phyloP scores from a whole-genome alignment of 2,888 invertebrate genomes.

The Catocala sponsa region DNA sequence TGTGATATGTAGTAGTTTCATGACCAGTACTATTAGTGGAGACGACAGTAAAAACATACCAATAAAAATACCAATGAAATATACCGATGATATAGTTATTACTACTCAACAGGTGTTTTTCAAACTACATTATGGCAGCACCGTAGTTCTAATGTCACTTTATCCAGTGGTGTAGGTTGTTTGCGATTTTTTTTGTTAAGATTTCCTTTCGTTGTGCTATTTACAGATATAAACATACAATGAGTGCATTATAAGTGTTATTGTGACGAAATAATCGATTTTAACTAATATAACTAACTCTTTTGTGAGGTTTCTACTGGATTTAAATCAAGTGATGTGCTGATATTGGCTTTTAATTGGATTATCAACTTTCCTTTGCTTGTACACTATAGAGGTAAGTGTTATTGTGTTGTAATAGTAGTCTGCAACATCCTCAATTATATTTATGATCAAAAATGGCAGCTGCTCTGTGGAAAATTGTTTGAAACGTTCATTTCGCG shows the following conservation, averaged over 20 bases:
- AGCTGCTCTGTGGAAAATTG: neutral
- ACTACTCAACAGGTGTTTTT: slow-evolving; percentile 8
- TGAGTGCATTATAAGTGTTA: slow-evolving; percentile 32
- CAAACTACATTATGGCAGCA: slow-evolving; percentile 23
- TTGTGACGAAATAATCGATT: slow-evolving; percentile 29
- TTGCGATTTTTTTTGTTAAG: slow-evolving; percentile 46
- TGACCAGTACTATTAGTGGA: too few species aligned
- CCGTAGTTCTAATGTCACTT: slow-evolving; percentile 40
- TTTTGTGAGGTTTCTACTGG: slow-evolving; percentile 25
- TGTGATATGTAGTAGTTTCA: too few species aligned
- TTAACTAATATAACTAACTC: slow-evolving; percentile 24
- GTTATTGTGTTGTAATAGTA: slow-evolving; percentile 41
- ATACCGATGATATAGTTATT: too few species aligned
- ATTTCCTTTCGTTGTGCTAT: slow-evolving; percentile 40
- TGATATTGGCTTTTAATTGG: slow-evolving; percentile 44
- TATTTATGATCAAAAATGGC: slow-evolving; percentile 6
- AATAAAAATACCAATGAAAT: too few species aligned
- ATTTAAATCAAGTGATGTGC: slow-evolving; percentile 34
- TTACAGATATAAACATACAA: slow-evolving; percentile 44
- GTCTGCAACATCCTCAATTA: slow-evolving; percentile 42
- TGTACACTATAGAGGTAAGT: slow-evolving; percentile 43
- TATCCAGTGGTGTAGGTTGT: slow-evolving; percentile 27
- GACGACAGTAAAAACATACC: too few species aligned
- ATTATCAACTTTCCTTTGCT: slow-evolving; percentile 44
- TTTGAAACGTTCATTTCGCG: neutral